These are phyloP conservation scores for Colistium nudipinnis DNA, from an alignment of 2,113 vertebrate species.

Conservation along the genomic window DNA sequence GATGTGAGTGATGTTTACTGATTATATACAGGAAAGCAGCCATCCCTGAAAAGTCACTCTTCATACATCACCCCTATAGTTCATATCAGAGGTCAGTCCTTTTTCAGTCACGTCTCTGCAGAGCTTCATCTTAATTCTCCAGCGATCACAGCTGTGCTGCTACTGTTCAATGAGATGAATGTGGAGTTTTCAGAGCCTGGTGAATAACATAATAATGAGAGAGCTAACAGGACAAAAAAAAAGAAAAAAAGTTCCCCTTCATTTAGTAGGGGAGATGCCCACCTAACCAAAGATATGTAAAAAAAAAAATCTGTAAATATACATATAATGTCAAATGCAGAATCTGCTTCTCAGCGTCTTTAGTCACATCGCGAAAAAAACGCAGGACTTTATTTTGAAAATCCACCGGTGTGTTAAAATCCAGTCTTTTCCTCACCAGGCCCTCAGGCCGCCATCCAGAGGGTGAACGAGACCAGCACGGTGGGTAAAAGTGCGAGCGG, in stretches of 20 bases:
- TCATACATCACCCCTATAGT: not conserved
- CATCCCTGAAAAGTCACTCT: not conserved
- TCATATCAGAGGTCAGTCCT: not conserved
- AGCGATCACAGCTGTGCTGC: not conserved
- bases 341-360: constrained; percentile 8
- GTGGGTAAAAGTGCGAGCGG: constrained; percentile 58
- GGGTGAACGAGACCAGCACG: constrained; percentile 76
- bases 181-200: constrained; percentile 1
- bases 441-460: constrained; percentile 84
- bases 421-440: constrained; percentile 18
- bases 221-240: not conserved
- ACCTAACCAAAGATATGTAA: not conserved
- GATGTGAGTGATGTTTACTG: not conserved
- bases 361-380: not conserved
- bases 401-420: not conserved
- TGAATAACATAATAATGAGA: constrained; percentile 2
- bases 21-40: not conserved
- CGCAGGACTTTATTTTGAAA: not conserved
- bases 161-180: constrained; percentile 17
- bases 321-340: not conserved
- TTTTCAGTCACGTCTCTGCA: not conserved
- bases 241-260: not conserved
- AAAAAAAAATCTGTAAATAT: not conserved
- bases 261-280: too few species aligned
- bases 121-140: not conserved